Evolutionary conservation across 2,888 invertebrate genomes (phyloP).

Genomic region (Orchestes rusci): DNA sequence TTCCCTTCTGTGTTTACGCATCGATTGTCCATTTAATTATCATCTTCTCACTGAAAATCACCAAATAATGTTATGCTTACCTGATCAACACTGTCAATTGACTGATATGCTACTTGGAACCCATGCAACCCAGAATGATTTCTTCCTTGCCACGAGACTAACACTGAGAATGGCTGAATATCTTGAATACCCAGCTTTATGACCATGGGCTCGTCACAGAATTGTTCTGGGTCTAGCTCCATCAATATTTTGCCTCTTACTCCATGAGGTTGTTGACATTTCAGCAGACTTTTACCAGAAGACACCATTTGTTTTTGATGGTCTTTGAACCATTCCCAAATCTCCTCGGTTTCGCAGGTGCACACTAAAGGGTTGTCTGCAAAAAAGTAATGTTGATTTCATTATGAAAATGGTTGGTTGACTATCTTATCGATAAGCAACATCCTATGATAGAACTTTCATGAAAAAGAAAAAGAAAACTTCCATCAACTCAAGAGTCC

Average conservation of each 20-base stretch:
- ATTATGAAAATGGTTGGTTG: no score
- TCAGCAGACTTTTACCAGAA: constrained; percentile 52
- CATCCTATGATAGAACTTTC: background rate
- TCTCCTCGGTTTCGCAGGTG: constrained; percentile 82
- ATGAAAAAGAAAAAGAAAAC: background rate
- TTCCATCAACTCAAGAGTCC: background rate
- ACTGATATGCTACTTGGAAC: constrained; percentile 78
- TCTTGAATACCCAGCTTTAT: constrained; percentile 80
- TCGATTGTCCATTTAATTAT: no score
- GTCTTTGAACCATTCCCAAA: constrained; percentile 88
- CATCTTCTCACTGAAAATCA: no score
- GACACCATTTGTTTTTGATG: constrained; percentile 65
- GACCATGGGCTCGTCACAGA: constrained; percentile 78
- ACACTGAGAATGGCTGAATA: constrained; percentile 78
- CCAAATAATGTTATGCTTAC: no score
- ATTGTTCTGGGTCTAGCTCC: constrained; percentile 70
- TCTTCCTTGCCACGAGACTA: constrained; percentile 84
- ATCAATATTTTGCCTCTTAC: constrained; percentile 68
- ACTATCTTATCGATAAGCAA: no score
- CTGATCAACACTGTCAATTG: constrained; percentile 54
- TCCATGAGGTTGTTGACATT: constrained; percentile 78
- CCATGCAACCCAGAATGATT: constrained; percentile 79
- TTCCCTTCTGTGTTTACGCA: no score
- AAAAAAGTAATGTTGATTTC: no score
- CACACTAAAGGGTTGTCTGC: constrained; percentile 85